Conservation (phyloP, 2,797 vertebrate species). For the Melanotaenia trifasciata region DNA sequence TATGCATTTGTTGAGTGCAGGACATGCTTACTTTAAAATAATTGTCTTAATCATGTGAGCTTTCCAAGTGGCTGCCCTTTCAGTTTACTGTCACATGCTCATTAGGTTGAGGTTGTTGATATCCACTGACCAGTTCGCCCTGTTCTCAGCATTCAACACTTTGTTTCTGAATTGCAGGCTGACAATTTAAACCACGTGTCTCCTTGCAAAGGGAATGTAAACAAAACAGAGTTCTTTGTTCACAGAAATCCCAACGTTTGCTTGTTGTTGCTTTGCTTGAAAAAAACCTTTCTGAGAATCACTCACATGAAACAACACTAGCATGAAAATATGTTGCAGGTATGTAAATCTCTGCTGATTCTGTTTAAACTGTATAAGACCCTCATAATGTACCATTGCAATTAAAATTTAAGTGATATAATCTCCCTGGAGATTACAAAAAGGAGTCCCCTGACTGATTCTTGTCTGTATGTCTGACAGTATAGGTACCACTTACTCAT, state of each 20-base stretch:
- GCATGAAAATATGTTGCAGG: not conserved
- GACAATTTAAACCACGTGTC: conserved; percentile 28
- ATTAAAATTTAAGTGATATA: not conserved
- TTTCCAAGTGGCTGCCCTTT: conserved; percentile 14
- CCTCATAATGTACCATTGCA: not conserved
- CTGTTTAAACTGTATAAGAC: not conserved
- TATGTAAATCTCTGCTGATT: not conserved
- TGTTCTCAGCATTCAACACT: not conserved
- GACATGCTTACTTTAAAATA: not conserved
- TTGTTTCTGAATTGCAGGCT: conserved; percentile 11
- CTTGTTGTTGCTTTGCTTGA: conserved; percentile 13
- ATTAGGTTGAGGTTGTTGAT: not conserved
- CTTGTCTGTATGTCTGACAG: not conserved
- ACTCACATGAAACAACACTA: not conserved
- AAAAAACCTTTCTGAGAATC: not conserved
- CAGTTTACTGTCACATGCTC: not conserved
- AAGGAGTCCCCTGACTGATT: not conserved
- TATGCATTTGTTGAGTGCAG: not conserved
- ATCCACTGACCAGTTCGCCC: conserved; percentile 9
- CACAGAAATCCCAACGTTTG: conserved; percentile 26
- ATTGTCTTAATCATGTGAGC: conserved; percentile 1
- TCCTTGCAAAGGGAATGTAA: conserved; percentile 30
- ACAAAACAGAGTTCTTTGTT: conserved; percentile 49
- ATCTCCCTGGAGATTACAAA: not conserved
- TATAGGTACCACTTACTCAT: not conserved